These are phyloP conservation scores for Microplitis mediator DNA, from an alignment of 1,140 invertebrate genomes.

Conservation along the genomic window DNA sequence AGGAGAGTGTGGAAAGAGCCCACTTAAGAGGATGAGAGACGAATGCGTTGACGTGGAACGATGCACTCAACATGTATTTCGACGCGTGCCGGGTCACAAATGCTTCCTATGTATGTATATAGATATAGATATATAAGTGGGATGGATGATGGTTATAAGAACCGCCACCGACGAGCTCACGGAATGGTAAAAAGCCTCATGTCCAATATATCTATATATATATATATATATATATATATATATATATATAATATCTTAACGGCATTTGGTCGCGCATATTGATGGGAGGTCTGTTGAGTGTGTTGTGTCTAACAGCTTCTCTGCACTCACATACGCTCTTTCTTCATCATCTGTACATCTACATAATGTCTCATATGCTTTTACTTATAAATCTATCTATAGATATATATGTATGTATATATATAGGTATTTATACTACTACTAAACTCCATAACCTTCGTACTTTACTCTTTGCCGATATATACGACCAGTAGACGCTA, in stretches of 20 bases:
- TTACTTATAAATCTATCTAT: background rate
- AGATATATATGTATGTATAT: background rate
- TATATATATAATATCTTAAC: slow-evolving; percentile 47
- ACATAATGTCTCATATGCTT: background rate
- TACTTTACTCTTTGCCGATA: no score
- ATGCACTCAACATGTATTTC: slow-evolving; percentile 42
- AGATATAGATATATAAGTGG: slow-evolving; percentile 7
- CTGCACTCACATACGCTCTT: slow-evolving; percentile 23
- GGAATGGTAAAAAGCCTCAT: slow-evolving; percentile 40
- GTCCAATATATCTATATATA: slow-evolving; percentile 7
- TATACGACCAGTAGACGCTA: no score
- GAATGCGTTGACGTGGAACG: slow-evolving; percentile 37
- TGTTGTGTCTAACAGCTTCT: slow-evolving; percentile 57
- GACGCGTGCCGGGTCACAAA: slow-evolving; percentile 34
- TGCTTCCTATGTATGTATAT: slow-evolving; percentile 9
- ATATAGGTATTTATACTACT: background rate
- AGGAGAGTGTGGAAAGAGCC: background rate
- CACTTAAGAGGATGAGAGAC: slow-evolving; percentile 31
- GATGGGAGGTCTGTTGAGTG: slow-evolving; percentile 58
- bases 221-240: no score
- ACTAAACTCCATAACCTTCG: no score
- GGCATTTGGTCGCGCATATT: slow-evolving; percentile 53
- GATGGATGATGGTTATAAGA: slow-evolving; percentile 15
- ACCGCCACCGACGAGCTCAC: slow-evolving; percentile 35
- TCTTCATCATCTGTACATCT: slow-evolving; percentile 19